phyloP scores from a whole-genome alignment of 2,888 invertebrate genomes.

The Tipula helvola region DNA sequence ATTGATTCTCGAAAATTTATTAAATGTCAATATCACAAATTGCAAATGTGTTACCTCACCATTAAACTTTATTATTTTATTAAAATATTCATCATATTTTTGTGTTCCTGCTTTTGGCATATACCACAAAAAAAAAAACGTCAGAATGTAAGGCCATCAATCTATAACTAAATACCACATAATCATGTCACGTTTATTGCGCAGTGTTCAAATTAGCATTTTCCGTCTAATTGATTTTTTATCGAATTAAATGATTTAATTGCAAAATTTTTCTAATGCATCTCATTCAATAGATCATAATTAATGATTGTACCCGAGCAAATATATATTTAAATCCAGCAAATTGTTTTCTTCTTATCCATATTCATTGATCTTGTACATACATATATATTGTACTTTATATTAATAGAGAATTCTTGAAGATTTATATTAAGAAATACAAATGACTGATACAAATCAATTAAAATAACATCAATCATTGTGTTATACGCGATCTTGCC shows the following conservation, averaged over 20 bases:
- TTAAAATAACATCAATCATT: neutral
- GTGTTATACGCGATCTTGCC: neutral
- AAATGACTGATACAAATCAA: neutral
- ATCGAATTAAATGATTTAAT: neutral
- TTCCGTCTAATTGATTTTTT: neutral
- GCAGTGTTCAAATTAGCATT: neutral
- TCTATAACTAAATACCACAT: neutral
- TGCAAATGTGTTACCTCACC: neutral
- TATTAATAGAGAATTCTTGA: neutral
- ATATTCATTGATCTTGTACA: neutral
- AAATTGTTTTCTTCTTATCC: neutral
- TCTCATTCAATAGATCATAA: neutral
- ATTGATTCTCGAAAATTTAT: neutral
- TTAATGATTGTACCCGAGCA: neutral
- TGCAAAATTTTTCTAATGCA: neutral
- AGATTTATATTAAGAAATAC: neutral
- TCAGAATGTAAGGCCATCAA: neutral
- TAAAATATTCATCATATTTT: neutral
- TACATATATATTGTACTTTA: neutral
- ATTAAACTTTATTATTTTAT: neutral
- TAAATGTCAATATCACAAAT: neutral
- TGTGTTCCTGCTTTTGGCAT: neutral
- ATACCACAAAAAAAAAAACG: neutral
- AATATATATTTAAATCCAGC: neutral
- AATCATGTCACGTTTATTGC: neutral